These are phyloP conservation scores for Sinella curviseta DNA, from an alignment of 1,140 invertebrate species.

Conservation along the genomic window DNA sequence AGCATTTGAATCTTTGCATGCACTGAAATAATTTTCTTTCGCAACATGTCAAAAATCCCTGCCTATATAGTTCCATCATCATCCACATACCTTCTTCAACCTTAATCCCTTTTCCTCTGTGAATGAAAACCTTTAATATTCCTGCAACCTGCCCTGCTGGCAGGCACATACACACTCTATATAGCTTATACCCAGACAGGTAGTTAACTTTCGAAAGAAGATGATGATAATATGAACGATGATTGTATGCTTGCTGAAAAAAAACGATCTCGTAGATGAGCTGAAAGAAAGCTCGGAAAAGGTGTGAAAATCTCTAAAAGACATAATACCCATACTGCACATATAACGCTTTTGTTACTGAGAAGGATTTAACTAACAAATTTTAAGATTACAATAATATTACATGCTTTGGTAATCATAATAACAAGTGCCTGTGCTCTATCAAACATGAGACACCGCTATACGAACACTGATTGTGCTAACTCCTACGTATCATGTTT, in stretches of 20 bases:
- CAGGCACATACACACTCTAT: background rate
- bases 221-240: too few species aligned
- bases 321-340: too few species aligned
- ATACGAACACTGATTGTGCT: constrained; percentile 9
- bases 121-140: background rate
- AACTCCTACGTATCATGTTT: background rate
- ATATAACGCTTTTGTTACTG: background rate
- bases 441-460: too few species aligned
- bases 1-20: too few species aligned
- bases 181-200: too few species aligned
- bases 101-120: background rate
- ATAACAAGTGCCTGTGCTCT: background rate
- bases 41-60: too few species aligned
- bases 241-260: too few species aligned
- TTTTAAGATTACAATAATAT: too few species aligned
- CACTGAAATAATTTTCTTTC: background rate
- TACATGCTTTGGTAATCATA: too few species aligned
- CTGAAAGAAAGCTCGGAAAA: constrained; percentile 14
- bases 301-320: background rate
- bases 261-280: too few species aligned
- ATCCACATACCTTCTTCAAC: background rate
- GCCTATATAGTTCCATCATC: too few species aligned
- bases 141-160: background rate
- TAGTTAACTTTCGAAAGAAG: too few species aligned
- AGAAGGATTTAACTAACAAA: background rate